These are phyloP conservation scores for Prionailurus viverrinus DNA, from an alignment of 2,113 vertebrate species.

Conservation along the genomic window DNA sequence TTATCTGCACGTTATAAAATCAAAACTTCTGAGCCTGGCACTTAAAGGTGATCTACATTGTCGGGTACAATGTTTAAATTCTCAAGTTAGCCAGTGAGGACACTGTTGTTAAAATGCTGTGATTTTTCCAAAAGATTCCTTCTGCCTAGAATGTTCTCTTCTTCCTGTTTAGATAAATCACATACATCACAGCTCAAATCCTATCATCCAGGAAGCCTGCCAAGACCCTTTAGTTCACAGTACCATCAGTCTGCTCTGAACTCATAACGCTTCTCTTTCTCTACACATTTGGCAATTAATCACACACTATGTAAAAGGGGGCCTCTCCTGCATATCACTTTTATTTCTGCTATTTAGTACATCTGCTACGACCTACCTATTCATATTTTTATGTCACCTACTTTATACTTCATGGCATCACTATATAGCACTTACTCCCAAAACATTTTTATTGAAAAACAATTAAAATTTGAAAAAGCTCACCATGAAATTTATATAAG, in stretches of 20 bases:
- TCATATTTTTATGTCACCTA: neutral
- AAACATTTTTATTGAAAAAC: slow-evolving; percentile 6
- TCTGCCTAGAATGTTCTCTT: neutral
- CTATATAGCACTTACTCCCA: neutral
- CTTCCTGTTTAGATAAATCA: neutral
- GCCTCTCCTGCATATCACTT: neutral
- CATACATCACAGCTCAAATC: neutral
- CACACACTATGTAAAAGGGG: neutral
- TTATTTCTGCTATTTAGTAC: neutral
- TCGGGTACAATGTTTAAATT: neutral
- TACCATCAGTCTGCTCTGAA: neutral
- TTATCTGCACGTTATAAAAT: neutral
- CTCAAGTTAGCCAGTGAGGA: neutral
- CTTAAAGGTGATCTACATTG: neutral
- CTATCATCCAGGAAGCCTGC: neutral
- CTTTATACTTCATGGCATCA: neutral
- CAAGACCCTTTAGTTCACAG: neutral
- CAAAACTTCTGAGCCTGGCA: neutral
- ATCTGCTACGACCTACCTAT: neutral
- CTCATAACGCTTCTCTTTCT: neutral
- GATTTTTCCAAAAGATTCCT: neutral
- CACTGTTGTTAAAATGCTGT: neutral
- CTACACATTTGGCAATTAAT: neutral
- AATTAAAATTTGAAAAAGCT: slow-evolving; percentile 75
- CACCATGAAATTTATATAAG: slow-evolving; percentile 99